A percentile compares a stretch with the other conserved stretches of the same genome.
phyloP scores from a whole-genome alignment of 2,113 vertebrate genomes.

The Dascyllus trimaculatus region DNA sequence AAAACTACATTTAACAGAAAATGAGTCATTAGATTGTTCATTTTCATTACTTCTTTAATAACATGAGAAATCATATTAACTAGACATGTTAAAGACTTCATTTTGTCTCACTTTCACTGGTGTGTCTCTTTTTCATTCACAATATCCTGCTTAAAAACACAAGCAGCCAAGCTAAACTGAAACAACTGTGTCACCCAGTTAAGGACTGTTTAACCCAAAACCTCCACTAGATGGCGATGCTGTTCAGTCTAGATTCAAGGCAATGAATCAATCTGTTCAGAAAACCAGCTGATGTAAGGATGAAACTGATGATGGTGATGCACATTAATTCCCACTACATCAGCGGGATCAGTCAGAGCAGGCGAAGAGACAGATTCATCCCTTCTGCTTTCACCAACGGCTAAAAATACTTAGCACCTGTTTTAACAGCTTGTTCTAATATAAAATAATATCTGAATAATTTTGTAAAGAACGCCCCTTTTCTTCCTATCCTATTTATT shows the following conservation, averaged over 20 bases:
- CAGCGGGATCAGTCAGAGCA: too few species aligned
- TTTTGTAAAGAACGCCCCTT: too few species aligned
- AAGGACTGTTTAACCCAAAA: not conserved
- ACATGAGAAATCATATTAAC: not conserved
- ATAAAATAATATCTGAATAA: not conserved
- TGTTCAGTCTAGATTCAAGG: not conserved
- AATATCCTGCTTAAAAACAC: not conserved
- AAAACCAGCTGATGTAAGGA: not conserved
- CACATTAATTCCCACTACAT: too few species aligned
- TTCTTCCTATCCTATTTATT: too few species aligned
- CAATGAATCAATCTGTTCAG: not conserved
- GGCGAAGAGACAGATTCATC: too few species aligned
- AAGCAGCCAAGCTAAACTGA: not conserved
- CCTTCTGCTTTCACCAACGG: not conserved
- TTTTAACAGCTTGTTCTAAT: rapidly evolving
- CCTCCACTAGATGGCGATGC: constrained; percentile 25
- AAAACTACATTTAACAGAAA: constrained; percentile 69
- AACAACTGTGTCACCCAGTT: not conserved
- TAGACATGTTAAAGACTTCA: too few species aligned
- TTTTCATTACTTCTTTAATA: not conserved
- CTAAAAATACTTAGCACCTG: not conserved
- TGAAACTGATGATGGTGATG: not conserved
- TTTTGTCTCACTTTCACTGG: too few species aligned
- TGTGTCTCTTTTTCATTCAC: too few species aligned
- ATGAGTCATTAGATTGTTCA: not conserved